A percentile compares a stretch with the other conserved stretches of the same genome.
Conservation (phyloP, 2,113 vertebrate species). For the Leuciscus idus region DNA sequence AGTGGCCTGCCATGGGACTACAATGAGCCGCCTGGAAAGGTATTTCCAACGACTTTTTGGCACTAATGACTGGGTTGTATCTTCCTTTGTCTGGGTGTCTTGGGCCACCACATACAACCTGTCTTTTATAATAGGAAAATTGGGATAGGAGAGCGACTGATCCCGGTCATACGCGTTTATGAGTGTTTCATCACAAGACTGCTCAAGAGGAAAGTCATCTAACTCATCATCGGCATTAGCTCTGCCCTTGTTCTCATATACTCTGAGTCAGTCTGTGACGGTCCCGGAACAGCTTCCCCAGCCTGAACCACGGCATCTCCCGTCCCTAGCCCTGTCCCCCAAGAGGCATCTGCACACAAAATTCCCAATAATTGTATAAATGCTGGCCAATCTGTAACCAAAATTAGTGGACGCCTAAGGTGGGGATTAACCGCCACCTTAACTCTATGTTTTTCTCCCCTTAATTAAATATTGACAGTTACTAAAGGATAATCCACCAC, state of each 20-base stretch:
- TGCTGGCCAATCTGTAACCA: neutral
- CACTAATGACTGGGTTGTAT: no score
- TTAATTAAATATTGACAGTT: neutral
- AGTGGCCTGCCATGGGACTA: neutral
- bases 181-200: no score
- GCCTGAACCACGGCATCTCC: neutral
- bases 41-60: no score
- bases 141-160: no score
- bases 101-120: no score
- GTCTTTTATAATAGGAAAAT: no score
- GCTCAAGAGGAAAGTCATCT: no score
- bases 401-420: neutral
- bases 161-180: no score
- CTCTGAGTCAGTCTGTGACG: no score
- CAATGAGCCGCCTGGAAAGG: no score
- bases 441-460: neutral
- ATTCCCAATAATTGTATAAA: neutral
- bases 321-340: neutral
- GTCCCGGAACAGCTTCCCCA: neutral
- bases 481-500: no score
- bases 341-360: neutral
- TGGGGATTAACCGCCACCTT: neutral
- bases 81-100: neutral
- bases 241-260: neutral
- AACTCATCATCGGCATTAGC: neutral